Evolutionary conservation across 2,113 vertebrate genomes (phyloP).

Genomic region (Pomatorhinus ruficollis): DNA sequence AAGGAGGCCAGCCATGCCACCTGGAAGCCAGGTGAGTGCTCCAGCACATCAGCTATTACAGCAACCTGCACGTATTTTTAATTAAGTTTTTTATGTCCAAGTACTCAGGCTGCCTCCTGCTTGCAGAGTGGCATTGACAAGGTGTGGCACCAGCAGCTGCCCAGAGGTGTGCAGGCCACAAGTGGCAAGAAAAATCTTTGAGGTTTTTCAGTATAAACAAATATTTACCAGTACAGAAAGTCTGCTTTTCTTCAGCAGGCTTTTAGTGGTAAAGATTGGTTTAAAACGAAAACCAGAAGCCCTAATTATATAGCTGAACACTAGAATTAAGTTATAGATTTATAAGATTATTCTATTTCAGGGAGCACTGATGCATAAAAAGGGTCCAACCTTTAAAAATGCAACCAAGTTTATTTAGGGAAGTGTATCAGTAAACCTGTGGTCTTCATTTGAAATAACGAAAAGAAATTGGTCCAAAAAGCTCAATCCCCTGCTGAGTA

Average conservation of each 20-base stretch:
- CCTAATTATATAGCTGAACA: slow-evolving; percentile 63
- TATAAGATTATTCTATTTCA: slow-evolving; percentile 6
- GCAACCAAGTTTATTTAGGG: not conserved
- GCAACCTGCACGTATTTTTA: not conserved
- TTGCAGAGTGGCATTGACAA: not conserved
- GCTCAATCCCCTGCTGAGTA: not conserved
- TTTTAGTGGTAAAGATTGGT: slow-evolving; percentile 62
- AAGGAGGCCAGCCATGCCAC: not conserved
- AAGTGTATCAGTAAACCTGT: not conserved
- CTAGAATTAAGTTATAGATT: slow-evolving; percentile 44
- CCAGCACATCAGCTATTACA: not conserved
- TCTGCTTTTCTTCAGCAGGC: slow-evolving; percentile 51
- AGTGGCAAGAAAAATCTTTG: slow-evolving; percentile 35
- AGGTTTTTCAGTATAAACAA: slow-evolving; percentile 63
- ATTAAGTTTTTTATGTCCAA: not conserved
- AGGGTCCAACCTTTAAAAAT: not conserved
- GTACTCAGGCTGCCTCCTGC: not conserved
- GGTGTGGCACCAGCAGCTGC: slow-evolving; percentile 7
- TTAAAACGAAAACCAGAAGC: slow-evolving; percentile 54
- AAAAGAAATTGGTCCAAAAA: not conserved
- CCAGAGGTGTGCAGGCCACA: slow-evolving; percentile 27
- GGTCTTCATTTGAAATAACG: not conserved
- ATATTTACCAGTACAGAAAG: slow-evolving; percentile 62
- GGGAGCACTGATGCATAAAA: not conserved
- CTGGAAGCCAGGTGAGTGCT: not conserved